Conservation (phyloP, 2,797 vertebrate species). For the Coracias cyanogaster region DNA sequence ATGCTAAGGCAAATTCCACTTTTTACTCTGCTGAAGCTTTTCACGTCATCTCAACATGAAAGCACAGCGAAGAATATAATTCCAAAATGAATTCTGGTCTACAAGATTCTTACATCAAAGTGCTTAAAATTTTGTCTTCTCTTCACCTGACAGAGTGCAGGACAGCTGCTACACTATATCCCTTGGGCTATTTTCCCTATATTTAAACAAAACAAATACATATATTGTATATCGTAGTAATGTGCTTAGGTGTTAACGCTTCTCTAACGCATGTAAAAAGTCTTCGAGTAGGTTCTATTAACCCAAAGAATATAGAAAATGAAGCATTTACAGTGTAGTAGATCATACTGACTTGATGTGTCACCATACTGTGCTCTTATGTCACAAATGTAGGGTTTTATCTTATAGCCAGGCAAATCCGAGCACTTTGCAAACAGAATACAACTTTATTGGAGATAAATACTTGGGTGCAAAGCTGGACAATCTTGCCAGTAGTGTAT, state of each 20-base stretch:
- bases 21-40: background rate
- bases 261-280: background rate
- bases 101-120: background rate
- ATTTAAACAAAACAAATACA: background rate
- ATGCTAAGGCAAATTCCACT: background rate
- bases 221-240: background rate
- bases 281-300: background rate
- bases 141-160: background rate
- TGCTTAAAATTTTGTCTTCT: background rate
- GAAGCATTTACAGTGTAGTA: background rate
- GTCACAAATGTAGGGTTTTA: background rate
- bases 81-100: background rate
- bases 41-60: background rate
- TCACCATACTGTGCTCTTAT: background rate
- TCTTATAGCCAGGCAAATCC: background rate
- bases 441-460: background rate
- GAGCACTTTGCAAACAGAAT: background rate
- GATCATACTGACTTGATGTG: background rate
- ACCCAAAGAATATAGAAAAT: background rate
- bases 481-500: background rate
- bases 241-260: background rate
- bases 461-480: background rate
- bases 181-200: background rate
- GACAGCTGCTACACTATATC: background rate
- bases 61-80: background rate